Conservation (phyloP, 2,797 vertebrate genomes). For the Peromyscus eremicus region DNA sequence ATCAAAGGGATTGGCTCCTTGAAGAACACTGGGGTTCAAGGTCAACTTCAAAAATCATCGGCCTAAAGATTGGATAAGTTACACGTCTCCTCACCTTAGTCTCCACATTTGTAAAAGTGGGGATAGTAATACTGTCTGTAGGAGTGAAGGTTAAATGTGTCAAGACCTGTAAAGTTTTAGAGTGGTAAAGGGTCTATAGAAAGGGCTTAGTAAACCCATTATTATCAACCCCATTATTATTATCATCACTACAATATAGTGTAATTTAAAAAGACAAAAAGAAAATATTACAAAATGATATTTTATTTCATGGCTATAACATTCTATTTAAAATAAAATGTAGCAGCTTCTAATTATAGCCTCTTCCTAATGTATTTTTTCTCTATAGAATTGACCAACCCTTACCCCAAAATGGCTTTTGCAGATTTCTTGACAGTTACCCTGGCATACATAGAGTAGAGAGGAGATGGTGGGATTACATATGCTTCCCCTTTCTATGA, state of each 20-base stretch:
- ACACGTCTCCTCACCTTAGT: neutral
- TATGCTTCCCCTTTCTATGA: neutral
- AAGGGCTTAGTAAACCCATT: neutral
- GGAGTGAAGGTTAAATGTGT: conserved; percentile 9
- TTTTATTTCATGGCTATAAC: neutral
- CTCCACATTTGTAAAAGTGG: neutral
- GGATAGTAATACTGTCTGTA: neutral
- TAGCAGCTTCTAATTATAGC: neutral
- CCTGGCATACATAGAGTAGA: neutral
- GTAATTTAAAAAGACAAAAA: neutral
- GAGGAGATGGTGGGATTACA: neutral
- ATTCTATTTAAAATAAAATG: conserved; percentile 7
- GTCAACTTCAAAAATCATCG: neutral
- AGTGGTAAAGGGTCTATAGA: neutral
- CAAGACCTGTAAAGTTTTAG: neutral
- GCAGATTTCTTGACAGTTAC: neutral
- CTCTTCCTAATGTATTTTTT: neutral
- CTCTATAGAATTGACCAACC: neutral
- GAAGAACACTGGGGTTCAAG: neutral
- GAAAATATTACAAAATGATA: neutral
- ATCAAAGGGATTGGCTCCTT: neutral
- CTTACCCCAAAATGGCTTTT: neutral
- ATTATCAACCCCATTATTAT: neutral
- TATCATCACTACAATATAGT: neutral
- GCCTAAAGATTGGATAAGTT: neutral